phyloP scores from a whole-genome alignment of 2,113 vertebrate species.

The Emydocephalus ijimae region DNA sequence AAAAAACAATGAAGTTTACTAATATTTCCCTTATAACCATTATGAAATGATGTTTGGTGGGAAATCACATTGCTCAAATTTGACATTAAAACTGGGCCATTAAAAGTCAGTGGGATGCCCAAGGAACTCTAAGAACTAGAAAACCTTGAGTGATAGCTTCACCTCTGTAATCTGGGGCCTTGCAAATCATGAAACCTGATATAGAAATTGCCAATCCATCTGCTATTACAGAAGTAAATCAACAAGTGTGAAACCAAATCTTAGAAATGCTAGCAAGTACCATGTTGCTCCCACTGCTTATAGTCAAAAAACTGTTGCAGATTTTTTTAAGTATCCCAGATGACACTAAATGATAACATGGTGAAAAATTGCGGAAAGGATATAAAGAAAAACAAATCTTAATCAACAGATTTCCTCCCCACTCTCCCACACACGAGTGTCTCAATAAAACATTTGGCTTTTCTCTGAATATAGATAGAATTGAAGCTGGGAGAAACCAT shows the following conservation, averaged over 20 bases:
- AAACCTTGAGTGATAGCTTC: background rate
- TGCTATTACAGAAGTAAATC: background rate
- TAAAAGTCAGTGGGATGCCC: background rate
- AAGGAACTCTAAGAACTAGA: background rate
- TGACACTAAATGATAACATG: background rate
- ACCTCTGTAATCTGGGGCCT: background rate
- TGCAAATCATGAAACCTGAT: background rate
- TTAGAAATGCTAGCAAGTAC: background rate
- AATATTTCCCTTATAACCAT: background rate
- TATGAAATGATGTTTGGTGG: background rate
- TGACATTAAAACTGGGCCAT: background rate
- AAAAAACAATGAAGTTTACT: background rate
- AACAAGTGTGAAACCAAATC: background rate
- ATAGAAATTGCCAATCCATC: background rate
- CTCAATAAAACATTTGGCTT: constrained; percentile 15
- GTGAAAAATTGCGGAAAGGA: background rate
- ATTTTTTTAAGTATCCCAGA: background rate
- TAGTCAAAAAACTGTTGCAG: background rate
- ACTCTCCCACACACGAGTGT: constrained; percentile 9
- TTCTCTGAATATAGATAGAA: constrained; percentile 32
- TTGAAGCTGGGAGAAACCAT: constrained; percentile 32
- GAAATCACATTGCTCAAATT: background rate
- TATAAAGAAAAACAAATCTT: background rate
- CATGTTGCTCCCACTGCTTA: background rate
- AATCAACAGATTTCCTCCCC: background rate